Percentiles rank a stretch among this genome's conserved stretches.
phyloP scores from a whole-genome alignment of 2,888 invertebrate genomes.

The Isotomurus palustris region DNA sequence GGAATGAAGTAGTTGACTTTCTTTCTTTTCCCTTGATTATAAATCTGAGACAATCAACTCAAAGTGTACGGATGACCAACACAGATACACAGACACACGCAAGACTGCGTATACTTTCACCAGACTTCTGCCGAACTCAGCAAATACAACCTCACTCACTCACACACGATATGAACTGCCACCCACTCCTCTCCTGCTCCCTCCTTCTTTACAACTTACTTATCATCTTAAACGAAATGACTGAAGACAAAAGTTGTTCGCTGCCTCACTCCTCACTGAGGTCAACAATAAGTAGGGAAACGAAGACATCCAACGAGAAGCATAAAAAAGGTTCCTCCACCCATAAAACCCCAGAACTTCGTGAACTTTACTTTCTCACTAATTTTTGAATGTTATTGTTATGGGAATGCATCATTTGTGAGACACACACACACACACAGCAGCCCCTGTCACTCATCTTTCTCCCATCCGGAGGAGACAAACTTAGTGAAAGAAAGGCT shows the following conservation, averaged over 20 bases:
- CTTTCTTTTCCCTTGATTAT: conserved; percentile 1
- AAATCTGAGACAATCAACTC: conserved; percentile 1
- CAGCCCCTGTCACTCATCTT: too few relatives aligned
- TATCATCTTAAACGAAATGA: too few relatives aligned
- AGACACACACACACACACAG: neutral
- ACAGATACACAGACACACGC: neutral
- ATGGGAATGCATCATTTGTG: neutral
- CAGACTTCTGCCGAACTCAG: neutral
- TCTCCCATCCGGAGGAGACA: too few relatives aligned
- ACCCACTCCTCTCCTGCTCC: too few relatives aligned
- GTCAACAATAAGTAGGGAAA: too few relatives aligned
- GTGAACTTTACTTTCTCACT: neutral
- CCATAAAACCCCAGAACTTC: neutral
- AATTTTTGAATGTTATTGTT: neutral
- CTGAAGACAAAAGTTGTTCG: too few relatives aligned
- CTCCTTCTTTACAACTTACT: too few relatives aligned
- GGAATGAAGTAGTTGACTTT: neutral
- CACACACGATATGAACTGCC: neutral
- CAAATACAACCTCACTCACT: neutral
- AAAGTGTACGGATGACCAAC: too few relatives aligned
- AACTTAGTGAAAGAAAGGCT: too few relatives aligned
- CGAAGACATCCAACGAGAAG: too few relatives aligned
- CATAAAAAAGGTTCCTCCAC: neutral
- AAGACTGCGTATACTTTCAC: too few relatives aligned
- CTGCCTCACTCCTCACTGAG: too few relatives aligned